Percentiles rank a stretch among this genome's conserved stretches.
phyloP scores from a whole-genome alignment of 53 echinoderm and acorn worm species.

The Actinopyga echinites region DNA sequence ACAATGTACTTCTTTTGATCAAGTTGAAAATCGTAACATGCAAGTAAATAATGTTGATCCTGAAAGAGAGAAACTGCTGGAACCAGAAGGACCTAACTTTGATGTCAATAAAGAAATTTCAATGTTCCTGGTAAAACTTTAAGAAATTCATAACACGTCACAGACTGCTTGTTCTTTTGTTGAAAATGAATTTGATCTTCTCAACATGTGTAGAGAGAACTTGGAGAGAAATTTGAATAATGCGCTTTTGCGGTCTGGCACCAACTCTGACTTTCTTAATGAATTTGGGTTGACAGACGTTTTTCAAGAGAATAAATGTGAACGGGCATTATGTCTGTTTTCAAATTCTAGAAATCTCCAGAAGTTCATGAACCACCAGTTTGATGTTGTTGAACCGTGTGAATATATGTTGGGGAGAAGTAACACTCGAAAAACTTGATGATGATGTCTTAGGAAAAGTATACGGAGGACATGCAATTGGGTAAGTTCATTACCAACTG shows the following conservation, averaged over 20 bases:
- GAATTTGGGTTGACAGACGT: background rate
- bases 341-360: background rate
- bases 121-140: background rate
- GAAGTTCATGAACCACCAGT: background rate
- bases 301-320: background rate
- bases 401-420: background rate
- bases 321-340: background rate
- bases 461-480: no score
- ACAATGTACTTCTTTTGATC: background rate
- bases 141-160: background rate
- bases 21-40: background rate
- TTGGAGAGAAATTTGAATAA: background rate
- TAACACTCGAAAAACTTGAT: background rate
- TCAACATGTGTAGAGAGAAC: background rate
- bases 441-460: no score
- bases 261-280: background rate
- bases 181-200: conserved; percentile 1
- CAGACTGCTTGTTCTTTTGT: conserved; percentile 25
- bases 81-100: background rate
- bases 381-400: background rate
- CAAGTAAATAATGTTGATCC: background rate
- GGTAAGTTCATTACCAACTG: no score
- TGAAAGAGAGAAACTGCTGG: background rate
- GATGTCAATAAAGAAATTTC: background rate
- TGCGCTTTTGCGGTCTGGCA: background rate